Base-by-base conservation (phyloP, 2,888 invertebrate species). In the Nomada goodeniana region DNA sequence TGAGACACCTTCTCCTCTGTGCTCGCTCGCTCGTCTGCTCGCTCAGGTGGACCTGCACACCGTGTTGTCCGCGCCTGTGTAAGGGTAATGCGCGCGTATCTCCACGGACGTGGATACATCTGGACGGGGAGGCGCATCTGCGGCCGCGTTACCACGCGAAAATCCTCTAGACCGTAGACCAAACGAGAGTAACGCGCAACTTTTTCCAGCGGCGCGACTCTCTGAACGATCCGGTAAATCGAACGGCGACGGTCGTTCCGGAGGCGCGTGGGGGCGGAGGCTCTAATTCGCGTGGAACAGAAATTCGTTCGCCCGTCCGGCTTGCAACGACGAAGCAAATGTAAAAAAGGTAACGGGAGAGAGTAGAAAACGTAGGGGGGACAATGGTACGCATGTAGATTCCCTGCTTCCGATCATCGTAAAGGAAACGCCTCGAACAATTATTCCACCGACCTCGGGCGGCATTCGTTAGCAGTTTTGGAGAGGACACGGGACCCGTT, bases 1-100 rank as follows among this genome's bases (percentile, higher is more conserved):
- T 93, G 93, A 93, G 93, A 93, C 93, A 92, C 93, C 93, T 93
- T 93, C 92, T 92, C 89, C 91, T 91, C 36, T 26, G 88, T 89
- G 88, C 86, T 88, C 89, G 84, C 89, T 89, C 89, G 85, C 90
- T 88, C 88, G 88, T 86, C 85, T 89, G 87, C 90, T 89, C 90
- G 85, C 90, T 89, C 91, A 90, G 91, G 92, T 92, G 92, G 92
- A 92, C 92, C 92, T 89, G 88, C 89, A 89, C 88, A 88, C 84
- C 85, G 87, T 85, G 50, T 13, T 59, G 9, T 15, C 26, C 75
- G 26, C 79, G 77, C 60, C 67, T 70, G 83, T 72, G 72, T 71
- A 64, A 60, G 53, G 72, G 76, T 80, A 82, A 86, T 86, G 83
- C 83, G 78, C 80, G 82, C 88, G 78, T 89, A 89, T 86, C 84